Evolutionary conservation across 2,888 invertebrate genomes (phyloP).

Genomic region (Acronicta alni): DNA sequence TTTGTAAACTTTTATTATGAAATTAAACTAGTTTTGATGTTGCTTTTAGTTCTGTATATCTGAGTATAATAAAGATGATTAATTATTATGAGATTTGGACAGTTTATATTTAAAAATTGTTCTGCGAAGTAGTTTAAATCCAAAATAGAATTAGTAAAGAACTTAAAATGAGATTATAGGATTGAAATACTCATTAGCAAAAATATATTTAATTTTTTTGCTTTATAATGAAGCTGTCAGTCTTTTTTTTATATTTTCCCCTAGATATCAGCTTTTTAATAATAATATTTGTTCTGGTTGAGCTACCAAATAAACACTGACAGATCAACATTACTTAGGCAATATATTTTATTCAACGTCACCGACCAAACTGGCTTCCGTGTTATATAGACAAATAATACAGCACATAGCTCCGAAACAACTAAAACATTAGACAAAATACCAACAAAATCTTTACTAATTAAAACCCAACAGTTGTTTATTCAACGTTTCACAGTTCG

Average conservation of each 20-base stretch:
- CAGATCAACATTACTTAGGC: no score
- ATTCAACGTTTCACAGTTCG: constrained; percentile 81
- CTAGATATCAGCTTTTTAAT: no score
- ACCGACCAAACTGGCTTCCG: constrained; percentile 13
- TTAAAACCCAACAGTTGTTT: constrained; percentile 84
- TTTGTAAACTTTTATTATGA: constrained; percentile 71
- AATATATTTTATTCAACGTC: constrained; percentile 31
- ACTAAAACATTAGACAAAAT: constrained; percentile 64
- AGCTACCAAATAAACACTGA: constrained; percentile 20
- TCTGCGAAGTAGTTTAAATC: constrained; percentile 18
- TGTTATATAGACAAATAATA: constrained; percentile 42
- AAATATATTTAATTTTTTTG: neutral
- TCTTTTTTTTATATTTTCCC: no score
- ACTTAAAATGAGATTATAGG: constrained; percentile 17
- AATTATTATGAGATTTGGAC: constrained; percentile 42
- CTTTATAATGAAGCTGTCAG: neutral
- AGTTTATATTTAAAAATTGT: constrained; percentile 24
- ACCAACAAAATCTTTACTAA: constrained; percentile 78
- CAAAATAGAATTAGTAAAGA: constrained; percentile 2
- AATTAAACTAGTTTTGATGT: constrained; percentile 71
- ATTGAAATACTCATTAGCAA: constrained; percentile 28
- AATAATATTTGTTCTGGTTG: neutral
- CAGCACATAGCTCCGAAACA: constrained; percentile 44
- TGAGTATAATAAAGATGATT: constrained; percentile 49
- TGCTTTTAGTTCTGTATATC: constrained; percentile 51